These are phyloP conservation scores for Ceyx erithaca DNA, from an alignment of 2,797 vertebrate species.

Conservation along the genomic window DNA sequence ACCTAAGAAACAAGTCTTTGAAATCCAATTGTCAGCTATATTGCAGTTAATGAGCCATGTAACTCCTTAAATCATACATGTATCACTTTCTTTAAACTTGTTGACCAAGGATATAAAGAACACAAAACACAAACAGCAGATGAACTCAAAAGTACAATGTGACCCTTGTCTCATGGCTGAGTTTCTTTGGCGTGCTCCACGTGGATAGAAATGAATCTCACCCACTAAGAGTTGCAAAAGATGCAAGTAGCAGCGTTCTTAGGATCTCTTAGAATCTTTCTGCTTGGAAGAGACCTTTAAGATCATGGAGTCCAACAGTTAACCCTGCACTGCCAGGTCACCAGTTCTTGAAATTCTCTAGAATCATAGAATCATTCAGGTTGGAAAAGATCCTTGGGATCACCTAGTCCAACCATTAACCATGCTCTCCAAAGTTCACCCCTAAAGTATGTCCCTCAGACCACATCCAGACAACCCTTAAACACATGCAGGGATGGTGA, in stretches of 20 bases:
- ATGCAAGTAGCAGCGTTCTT: not conserved
- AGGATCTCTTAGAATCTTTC: not conserved
- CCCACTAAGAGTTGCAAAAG: not conserved
- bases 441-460: no score
- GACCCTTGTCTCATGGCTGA: not conserved
- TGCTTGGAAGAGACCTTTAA: not conserved
- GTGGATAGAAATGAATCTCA: not conserved
- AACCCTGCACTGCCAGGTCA: not conserved
- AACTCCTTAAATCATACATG: slow-evolving; percentile 11
- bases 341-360: not conserved
- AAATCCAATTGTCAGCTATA: slow-evolving; percentile 1
- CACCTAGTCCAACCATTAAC: no score
- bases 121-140: slow-evolving; percentile 29
- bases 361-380: no score
- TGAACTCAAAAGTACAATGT: not conserved
- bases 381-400: no score
- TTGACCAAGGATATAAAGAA: slow-evolving; percentile 4
- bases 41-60: slow-evolving; percentile 10
- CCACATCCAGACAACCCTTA: no score
- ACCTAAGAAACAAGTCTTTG: slow-evolving; percentile 13
- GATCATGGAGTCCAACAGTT: not conserved
- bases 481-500: no score
- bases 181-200: not conserved
- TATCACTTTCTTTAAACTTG: slow-evolving; percentile 47
- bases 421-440: no score